Evolutionary conservation across 1,140 invertebrate genomes (phyloP).

Genomic region (Cyclargus thomasi): DNA sequence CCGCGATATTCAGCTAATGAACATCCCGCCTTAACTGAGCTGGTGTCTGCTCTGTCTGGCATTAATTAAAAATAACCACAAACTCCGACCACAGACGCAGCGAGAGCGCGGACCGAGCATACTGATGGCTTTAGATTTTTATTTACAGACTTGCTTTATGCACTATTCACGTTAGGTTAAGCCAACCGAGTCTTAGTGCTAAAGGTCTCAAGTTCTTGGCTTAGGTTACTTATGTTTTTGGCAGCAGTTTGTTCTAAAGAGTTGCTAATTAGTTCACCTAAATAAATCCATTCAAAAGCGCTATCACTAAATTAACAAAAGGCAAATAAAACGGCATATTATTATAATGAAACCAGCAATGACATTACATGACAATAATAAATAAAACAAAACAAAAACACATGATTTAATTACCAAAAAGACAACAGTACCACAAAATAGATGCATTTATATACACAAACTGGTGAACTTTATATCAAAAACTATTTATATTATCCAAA

Average conservation of each 20-base stretch:
- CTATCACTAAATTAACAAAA: too few species aligned
- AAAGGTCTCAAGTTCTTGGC: too few species aligned
- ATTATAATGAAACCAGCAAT: too few species aligned
- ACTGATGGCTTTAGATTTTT: constrained; percentile 9
- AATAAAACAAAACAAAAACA: too few species aligned
- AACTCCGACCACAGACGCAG: constrained; percentile 36
- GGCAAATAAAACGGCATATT: too few species aligned
- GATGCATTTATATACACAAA: not conserved
- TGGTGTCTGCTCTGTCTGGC: constrained; percentile 21
- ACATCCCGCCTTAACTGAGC: constrained; percentile 22
- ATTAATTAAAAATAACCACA: constrained; percentile 60
- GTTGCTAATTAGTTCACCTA: too few species aligned
- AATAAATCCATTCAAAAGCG: too few species aligned
- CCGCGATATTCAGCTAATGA: constrained; percentile 24
- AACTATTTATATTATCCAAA: constrained; percentile 48
- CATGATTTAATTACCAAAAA: too few species aligned
- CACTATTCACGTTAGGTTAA: not conserved
- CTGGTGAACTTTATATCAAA: constrained; percentile 55
- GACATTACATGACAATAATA: too few species aligned
- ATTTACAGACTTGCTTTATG: not conserved
- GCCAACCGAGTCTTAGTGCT: too few species aligned
- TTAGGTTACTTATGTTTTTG: too few species aligned
- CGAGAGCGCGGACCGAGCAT: constrained; percentile 29
- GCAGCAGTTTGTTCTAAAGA: too few species aligned
- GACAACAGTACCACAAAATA: not conserved